Base-by-base conservation (phyloP, 2,888 invertebrate genomes). In the Melanostoma mellinum region DNA sequence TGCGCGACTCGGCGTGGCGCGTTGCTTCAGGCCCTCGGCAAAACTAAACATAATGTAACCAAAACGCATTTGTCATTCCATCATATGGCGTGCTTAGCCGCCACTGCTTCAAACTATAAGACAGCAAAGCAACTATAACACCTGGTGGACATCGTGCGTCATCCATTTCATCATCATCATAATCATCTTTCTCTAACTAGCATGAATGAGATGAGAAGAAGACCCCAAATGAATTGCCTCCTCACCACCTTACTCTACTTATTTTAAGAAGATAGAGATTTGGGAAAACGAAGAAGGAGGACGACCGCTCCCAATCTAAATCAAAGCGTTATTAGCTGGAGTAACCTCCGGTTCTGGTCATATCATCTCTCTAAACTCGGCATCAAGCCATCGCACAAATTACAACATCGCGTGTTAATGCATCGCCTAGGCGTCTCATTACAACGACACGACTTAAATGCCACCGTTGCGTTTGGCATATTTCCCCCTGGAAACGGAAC, bases 111-210 rank as follows among this genome's bases (percentile, higher is more conserved):
- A 44, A 46, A 60, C 38, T 20, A 6, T 35, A 69, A 33, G 58
- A 65, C 63, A 35, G 44, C 50, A 38, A 77, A 36, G 69, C 44
- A 60, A 60, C 60, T 20, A 42, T 52, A 77, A 67, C 84, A 84
- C 84, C 84, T 84, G 84, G 79, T 84, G 84, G 84, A 84, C 79
- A 84, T 71, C 63, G 73, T 82, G 78, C 63, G 82, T 82, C 82
- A 82, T 74, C 69, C 78, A 78, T 78, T 82, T 82, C 82, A 82
- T 78, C 82, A 79, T 79, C 84, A 56, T 71, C 71, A 61, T 77
- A 46, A 56, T 73, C 50, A 67, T 75, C 71, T 6, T 74, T 30
- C 3, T 78, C 52, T 73, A 73, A 63, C 74, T 50, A 58, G 67
- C 50, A 9, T 48, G 2, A 4, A 36, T 30, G 40, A 6, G 6